These are phyloP conservation scores for Leucopsar rothschildi DNA, from an alignment of 2,113 vertebrate genomes.

Conservation along the genomic window DNA sequence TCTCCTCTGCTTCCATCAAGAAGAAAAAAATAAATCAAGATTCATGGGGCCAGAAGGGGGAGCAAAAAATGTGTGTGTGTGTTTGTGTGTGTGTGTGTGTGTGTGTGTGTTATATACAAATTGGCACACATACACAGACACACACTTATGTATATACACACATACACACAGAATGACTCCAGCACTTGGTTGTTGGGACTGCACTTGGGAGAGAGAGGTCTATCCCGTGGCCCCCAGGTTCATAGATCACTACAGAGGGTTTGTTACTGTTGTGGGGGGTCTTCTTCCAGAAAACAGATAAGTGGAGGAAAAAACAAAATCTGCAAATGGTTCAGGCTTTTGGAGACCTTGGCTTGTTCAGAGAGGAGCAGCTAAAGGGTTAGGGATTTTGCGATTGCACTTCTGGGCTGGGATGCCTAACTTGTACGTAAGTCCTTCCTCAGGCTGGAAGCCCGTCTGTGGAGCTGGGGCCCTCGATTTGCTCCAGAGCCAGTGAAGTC, in stretches of 20 bases:
- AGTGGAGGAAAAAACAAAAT: fast-evolving
- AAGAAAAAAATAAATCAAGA: not conserved
- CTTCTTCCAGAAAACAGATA: not conserved
- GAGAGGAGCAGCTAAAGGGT: conserved; percentile 26
- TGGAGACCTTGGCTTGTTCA: not conserved
- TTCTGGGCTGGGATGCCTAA: conserved; percentile 56
- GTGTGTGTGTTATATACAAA: not conserved
- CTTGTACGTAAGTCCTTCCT: conserved; percentile 41
- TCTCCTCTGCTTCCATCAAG: not conserved
- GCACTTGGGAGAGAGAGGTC: not conserved
- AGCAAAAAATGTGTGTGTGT: not conserved
- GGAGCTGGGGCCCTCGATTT: not conserved
- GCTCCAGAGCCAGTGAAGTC: conserved; percentile 52
- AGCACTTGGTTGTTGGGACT: not conserved
- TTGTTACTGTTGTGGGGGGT: not conserved
- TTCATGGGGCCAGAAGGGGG: conserved; percentile 23
- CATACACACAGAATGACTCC: not conserved
- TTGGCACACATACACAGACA: not conserved
- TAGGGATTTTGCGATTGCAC: conserved; percentile 13
- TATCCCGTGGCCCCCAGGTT: not conserved
- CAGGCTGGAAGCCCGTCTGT: conserved; percentile 17
- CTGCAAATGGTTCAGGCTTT: not conserved
- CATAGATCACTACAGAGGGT: not conserved
- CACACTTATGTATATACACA: not conserved
- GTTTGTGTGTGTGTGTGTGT: not conserved